Evolutionary conservation across 2,113 vertebrate species (phyloP).

Genomic region (Mesoclemmys tuberculata): DNA sequence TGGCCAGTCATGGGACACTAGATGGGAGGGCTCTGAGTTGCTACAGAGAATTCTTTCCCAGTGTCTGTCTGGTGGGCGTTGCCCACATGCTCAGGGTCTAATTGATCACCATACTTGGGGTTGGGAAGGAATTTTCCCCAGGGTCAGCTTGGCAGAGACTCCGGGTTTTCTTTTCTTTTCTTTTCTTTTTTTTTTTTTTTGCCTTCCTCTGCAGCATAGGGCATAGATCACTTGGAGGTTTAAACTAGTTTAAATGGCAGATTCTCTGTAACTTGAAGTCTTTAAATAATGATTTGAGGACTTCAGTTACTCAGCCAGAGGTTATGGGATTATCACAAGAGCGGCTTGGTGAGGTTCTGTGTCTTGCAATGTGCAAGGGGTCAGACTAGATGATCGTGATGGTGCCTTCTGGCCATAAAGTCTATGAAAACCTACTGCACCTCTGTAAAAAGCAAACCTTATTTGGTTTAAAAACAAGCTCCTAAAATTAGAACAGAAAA

Average conservation of each 20-base stretch:
- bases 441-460: not conserved
- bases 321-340: not conserved
- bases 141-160: not conserved
- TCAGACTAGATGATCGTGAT: not conserved
- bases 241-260: not conserved
- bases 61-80: not conserved
- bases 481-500: not conserved
- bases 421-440: not conserved
- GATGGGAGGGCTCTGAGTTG: not conserved
- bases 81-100: not conserved
- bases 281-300: not conserved
- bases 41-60: not conserved
- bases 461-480: slow-evolving; percentile 15
- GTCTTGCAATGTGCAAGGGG: not conserved
- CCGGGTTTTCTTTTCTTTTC: too few relatives aligned
- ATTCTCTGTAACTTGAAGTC: not conserved
- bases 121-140: not conserved
- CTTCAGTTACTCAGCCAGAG: not conserved
- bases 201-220: not conserved
- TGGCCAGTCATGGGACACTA: not conserved
- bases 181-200: not conserved
- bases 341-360: not conserved
- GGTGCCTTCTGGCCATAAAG: not conserved
- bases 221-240: not conserved
- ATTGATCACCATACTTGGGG: not conserved